Evolutionary conservation across 2,113 vertebrate species (phyloP).

Genomic region (Columba livia): DNA sequence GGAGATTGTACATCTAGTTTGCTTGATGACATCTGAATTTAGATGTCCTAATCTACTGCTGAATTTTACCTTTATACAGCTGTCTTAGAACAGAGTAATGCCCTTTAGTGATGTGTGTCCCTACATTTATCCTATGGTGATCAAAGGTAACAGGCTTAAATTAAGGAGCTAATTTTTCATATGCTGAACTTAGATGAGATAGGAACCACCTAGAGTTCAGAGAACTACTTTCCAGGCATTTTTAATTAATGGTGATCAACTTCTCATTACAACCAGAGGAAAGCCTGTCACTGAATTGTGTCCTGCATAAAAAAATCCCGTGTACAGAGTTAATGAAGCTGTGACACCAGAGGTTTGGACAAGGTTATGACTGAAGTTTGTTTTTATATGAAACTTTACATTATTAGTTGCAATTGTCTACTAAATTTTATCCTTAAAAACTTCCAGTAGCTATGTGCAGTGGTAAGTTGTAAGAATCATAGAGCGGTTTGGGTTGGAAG

Average conservation of each 20-base stretch:
- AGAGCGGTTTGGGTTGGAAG: too few relatives aligned
- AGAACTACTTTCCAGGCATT: background rate
- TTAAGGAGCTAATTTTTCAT: slow-evolving; percentile 41
- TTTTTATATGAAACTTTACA: background rate
- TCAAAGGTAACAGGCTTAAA: slow-evolving; percentile 23
- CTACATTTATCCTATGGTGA: background rate
- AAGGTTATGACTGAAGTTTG: background rate
- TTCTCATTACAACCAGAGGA: slow-evolving; percentile 6
- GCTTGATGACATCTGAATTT: background rate
- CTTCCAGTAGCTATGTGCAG: background rate
- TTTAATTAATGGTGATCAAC: slow-evolving; percentile 42
- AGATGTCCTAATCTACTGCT: background rate
- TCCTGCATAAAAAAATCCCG: background rate
- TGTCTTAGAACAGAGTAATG: background rate
- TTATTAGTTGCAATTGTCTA: background rate
- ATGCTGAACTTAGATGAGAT: slow-evolving; percentile 1
- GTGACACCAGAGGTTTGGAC: background rate
- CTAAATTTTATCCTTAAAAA: background rate
- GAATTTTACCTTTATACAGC: background rate
- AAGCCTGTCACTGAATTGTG: background rate
- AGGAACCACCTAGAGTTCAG: background rate
- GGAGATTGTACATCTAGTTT: background rate
- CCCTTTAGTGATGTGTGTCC: background rate
- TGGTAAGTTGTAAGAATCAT: background rate
- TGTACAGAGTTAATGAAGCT: background rate